A percentile compares a stretch with the other conserved stretches of the same genome.
phyloP scores from a whole-genome alignment of 2,888 invertebrate genomes.

The Ditylenchus weischeri region DNA sequence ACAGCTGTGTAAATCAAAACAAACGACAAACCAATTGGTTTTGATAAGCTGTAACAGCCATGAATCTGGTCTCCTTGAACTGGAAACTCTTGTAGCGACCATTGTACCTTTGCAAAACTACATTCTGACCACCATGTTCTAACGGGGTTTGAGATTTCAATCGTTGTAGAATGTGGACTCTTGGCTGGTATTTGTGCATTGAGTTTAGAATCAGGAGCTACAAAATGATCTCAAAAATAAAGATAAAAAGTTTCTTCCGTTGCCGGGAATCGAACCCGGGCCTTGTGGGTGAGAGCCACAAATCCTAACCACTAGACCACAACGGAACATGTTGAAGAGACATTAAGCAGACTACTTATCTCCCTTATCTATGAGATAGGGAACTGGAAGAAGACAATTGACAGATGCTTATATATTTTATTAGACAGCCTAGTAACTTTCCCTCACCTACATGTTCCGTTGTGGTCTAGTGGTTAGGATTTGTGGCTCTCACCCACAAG shows the following conservation, averaged over 20 bases:
- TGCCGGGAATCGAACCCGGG: slow-evolving; percentile 55
- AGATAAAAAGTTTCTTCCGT: slow-evolving; percentile 30
- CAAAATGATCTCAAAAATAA: not conserved
- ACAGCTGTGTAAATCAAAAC: not conserved
- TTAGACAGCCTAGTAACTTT: no score
- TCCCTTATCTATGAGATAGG: no score
- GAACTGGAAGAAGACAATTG: no score
- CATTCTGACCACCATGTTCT: not conserved
- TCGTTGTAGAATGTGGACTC: slow-evolving; percentile 76
- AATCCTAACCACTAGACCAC: slow-evolving; percentile 55
- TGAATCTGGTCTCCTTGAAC: slow-evolving; percentile 73
- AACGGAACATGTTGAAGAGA: slow-evolving; percentile 22
- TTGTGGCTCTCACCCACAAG: no score
- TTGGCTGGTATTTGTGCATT: slow-evolving; percentile 93
- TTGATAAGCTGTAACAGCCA: slow-evolving; percentile 99
- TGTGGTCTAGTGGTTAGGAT: no score
- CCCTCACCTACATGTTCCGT: no score
- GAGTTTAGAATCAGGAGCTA: slow-evolving; percentile 77
- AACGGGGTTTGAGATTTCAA: slow-evolving; percentile 1
- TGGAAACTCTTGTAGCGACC: slow-evolving; percentile 72
- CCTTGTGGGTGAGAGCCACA: slow-evolving; percentile 52
- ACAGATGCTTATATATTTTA: no score
- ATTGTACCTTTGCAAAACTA: slow-evolving; percentile 70
- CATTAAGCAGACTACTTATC: no score
- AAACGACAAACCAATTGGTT: slow-evolving; percentile 66